Conservation (phyloP, 2,888 invertebrate genomes). For the Meandrusa payeni region DNA sequence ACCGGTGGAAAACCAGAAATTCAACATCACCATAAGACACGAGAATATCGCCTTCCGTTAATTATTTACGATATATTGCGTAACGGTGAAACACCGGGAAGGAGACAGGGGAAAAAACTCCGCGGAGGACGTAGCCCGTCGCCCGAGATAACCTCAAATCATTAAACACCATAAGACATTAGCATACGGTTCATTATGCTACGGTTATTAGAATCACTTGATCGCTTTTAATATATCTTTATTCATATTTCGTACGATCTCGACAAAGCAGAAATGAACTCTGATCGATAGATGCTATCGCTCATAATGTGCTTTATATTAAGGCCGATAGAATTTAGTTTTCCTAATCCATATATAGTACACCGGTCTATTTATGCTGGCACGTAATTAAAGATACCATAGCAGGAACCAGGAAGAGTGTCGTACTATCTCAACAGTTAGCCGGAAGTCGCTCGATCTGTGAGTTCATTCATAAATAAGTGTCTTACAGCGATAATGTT, state of each 20-base stretch:
- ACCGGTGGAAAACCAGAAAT: slow-evolving; percentile 68
- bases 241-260: slow-evolving; percentile 76
- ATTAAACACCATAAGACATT: slow-evolving; percentile 46
- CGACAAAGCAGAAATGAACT: slow-evolving; percentile 66
- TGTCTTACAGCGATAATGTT: slow-evolving; percentile 64
- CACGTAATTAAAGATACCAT: slow-evolving; percentile 76
- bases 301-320: slow-evolving; percentile 50
- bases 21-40: slow-evolving; percentile 77
- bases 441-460: slow-evolving; percentile 79
- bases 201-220: slow-evolving; percentile 41
- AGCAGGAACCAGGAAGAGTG: slow-evolving; percentile 80
- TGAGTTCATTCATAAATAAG: slow-evolving; percentile 79
- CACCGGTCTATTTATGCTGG: slow-evolving; percentile 64
- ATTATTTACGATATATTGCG: slow-evolving; percentile 80
- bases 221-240: slow-evolving; percentile 75
- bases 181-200: slow-evolving; percentile 49
- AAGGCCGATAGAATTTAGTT: slow-evolving; percentile 39
- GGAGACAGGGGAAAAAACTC: slow-evolving; percentile 72
- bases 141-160: slow-evolving; percentile 40
- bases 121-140: slow-evolving; percentile 69
- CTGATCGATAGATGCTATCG: slow-evolving; percentile 46
- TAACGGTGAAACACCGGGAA: slow-evolving; percentile 81
- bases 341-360: slow-evolving; percentile 30
- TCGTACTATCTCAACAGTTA: slow-evolving; percentile 80
- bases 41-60: slow-evolving; percentile 79